Evolutionary conservation across 2,888 invertebrate genomes (phyloP), one percentile per base, ranked within the genome.

Genomic region (Drosophila nr. perissopoda): DNA sequence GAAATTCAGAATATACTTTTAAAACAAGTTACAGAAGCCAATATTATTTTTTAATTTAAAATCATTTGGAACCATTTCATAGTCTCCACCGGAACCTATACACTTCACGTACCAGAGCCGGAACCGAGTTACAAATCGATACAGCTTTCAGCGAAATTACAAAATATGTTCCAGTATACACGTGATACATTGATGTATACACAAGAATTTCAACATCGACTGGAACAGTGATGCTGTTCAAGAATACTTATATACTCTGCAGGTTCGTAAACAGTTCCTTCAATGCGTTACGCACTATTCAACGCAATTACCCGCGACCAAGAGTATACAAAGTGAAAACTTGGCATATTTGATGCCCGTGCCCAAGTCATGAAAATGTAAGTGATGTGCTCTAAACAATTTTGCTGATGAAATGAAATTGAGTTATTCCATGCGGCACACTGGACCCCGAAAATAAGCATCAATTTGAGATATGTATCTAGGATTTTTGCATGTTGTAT

Each of bases 321-420:
- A 54, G 54, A 27, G 36, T 29, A 29, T 38, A 18, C 46, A 48
- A 64, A 64, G 49, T 33, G 54, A 74, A 79, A 86, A 73, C 81
- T 77, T 83, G 88, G 82, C 79, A 89, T 76, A 82, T 84, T 79
- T 83, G 74, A 81, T 83, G 82, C 79, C 64, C 54, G 63, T 52
- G 70, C 68, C 68, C 69, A 25, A 18, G 80, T 62, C 86, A 89
- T 88, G 85, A 86, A 86, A 86, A 82, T 85, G 78, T 85, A 89
- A 89, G 85, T 88, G 89, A 80, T 85, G 88, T 85, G 88, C 85
- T 75, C 69, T 83, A 82, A 88, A 85, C 81, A 82, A 82, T 88
- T 85, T 67, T 88, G 85, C 89, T 78, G 85, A 85, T 88, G 81
- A 88, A 88, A 86, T 82, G 67, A 78, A 88, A 88, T 89, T 89